Percentiles rank a stretch among this genome's conserved stretches.
These are phyloP conservation scores for Carapus acus DNA, from an alignment of 2,797 vertebrate genomes.

Conservation along the genomic window DNA sequence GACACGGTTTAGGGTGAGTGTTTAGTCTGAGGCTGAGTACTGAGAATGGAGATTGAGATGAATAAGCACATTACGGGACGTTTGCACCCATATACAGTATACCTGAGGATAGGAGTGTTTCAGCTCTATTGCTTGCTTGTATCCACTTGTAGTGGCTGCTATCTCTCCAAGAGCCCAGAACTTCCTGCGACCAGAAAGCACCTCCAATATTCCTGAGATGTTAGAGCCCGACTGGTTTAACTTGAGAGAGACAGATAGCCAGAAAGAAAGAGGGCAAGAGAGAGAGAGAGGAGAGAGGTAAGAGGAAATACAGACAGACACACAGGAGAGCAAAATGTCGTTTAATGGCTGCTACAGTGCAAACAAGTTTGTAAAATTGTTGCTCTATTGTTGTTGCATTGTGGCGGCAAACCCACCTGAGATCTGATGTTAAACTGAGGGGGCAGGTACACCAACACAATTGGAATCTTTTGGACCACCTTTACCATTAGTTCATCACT, in stretches of 20 bases:
- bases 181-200: slow-evolving; percentile 53
- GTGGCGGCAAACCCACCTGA: slow-evolving; percentile 62
- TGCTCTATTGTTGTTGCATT: not conserved
- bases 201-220: slow-evolving; percentile 51
- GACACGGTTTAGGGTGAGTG: too few relatives aligned
- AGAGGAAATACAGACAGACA: too few relatives aligned
- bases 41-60: too few relatives aligned
- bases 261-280: too few relatives aligned
- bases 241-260: slow-evolving; percentile 42
- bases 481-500: slow-evolving; percentile 76
- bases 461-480: slow-evolving; percentile 70
- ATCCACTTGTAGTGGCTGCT: slow-evolving; percentile 51
- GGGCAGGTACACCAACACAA: slow-evolving; percentile 67
- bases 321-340: too few relatives aligned
- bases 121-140: slow-evolving; percentile 65
- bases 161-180: slow-evolving; percentile 62
- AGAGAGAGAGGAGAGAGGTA: too few relatives aligned
- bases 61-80: not conserved
- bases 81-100: slow-evolving; percentile 9
- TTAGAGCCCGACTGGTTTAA: slow-evolving; percentile 62
- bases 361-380: not conserved
- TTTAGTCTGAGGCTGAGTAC: not conserved
- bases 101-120: slow-evolving; percentile 73
- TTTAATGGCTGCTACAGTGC: not conserved
- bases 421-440: slow-evolving; percentile 66